These are phyloP conservation scores for Micromesistius poutassou DNA, from an alignment of 2,797 vertebrate species.

Conservation along the genomic window DNA sequence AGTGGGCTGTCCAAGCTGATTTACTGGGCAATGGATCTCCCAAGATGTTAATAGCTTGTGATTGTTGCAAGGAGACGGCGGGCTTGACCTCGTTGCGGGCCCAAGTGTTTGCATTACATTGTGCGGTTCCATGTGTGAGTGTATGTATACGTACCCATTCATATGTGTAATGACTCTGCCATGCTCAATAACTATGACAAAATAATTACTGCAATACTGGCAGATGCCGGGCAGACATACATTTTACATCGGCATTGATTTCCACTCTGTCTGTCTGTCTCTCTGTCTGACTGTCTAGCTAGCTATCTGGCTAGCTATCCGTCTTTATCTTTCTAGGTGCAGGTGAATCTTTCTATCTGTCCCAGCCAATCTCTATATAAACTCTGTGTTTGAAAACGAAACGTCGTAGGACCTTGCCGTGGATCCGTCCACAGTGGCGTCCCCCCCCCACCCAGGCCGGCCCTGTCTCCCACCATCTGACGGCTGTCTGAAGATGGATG, in stretches of 20 bases:
- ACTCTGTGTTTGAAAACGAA: neutral
- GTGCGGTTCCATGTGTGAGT: conserved; percentile 9
- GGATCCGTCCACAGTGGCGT: conserved; percentile 55
- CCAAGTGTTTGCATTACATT: conserved; percentile 25
- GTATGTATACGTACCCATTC: conserved; percentile 2
- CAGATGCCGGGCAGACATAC: neutral
- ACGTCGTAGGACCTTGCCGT: conserved; percentile 11
- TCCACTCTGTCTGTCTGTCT: neutral
- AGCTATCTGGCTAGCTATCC: neutral
- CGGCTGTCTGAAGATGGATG: conserved; percentile 66
- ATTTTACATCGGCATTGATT: neutral
- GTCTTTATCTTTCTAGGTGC: too few species aligned
- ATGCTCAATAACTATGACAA: neutral
- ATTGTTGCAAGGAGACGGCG: conserved; percentile 49
- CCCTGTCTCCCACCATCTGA: conserved; percentile 58
- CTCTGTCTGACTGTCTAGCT: neutral
- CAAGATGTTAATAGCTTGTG: conserved; percentile 56
- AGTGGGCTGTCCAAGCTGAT: conserved; percentile 65
- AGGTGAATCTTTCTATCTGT: too few species aligned
- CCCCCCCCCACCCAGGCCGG: conserved; percentile 55
- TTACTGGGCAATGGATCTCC: conserved; percentile 62
- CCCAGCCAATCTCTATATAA: neutral
- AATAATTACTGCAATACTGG: neutral
- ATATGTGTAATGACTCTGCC: neutral
- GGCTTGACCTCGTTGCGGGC: conserved; percentile 59